A percentile compares a stretch with the other conserved stretches of the same genome.
These are phyloP conservation scores for Hoplostethus mediterraneus DNA, from an alignment of 2,797 vertebrate species.

Conservation along the genomic window DNA sequence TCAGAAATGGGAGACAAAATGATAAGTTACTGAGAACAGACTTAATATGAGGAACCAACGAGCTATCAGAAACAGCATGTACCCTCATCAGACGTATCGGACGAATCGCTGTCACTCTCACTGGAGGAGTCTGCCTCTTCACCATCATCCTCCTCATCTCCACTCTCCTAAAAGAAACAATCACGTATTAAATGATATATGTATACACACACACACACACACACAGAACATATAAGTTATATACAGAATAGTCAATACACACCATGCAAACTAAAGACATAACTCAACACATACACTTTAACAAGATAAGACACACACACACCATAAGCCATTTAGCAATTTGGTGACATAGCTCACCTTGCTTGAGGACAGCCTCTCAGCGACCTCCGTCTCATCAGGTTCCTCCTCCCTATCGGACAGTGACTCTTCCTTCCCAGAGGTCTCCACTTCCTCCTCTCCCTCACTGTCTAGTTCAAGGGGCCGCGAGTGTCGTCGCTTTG, in stretches of 20 bases:
- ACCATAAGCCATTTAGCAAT: neutral
- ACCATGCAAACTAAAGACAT: too few relatives aligned
- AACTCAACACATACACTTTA: neutral
- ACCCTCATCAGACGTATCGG: slow-evolving; percentile 94
- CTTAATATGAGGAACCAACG: neutral
- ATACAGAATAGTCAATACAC: neutral
- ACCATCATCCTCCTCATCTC: slow-evolving; percentile 77
- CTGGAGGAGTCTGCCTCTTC: slow-evolving; percentile 85
- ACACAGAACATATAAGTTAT: neutral
- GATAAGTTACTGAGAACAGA: neutral
- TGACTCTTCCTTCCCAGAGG: slow-evolving; percentile 83
- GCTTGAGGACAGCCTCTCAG: slow-evolving; percentile 77
- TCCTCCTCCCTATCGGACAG: slow-evolving; percentile 89
- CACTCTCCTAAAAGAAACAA: slow-evolving; percentile 70
- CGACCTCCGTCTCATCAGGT: slow-evolving; percentile 78
- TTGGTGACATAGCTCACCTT: slow-evolving; percentile 77
- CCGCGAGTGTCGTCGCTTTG: slow-evolving; percentile 89
- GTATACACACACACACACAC: too few relatives aligned
- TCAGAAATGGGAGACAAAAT: slow-evolving; percentile 18
- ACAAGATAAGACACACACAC: slow-evolving; percentile 9
- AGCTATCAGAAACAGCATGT: slow-evolving; percentile 33
- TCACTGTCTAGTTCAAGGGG: slow-evolving; percentile 95
- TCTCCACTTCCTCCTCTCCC: slow-evolving; percentile 93
- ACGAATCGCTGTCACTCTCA: slow-evolving; percentile 88
- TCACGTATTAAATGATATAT: neutral